Percentiles rank a stretch among this genome's conserved stretches.
Conservation (phyloP, 2,797 vertebrate species). For the Columba guinea region DNA sequence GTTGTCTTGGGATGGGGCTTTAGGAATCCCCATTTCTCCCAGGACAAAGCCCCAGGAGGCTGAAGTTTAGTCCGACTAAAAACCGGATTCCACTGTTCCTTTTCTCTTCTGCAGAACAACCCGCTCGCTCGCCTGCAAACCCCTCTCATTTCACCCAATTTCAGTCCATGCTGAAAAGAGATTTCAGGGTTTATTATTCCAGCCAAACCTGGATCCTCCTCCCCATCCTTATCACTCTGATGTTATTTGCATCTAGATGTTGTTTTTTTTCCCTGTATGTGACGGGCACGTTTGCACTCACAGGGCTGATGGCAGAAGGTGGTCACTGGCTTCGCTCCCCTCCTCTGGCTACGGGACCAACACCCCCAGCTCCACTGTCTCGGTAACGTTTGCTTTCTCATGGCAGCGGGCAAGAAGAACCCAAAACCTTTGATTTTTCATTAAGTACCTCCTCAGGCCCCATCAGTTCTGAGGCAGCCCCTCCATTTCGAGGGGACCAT, state of each 20-base stretch:
- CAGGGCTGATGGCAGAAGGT: slow-evolving; percentile 96
- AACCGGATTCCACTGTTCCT: background rate
- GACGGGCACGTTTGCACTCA: background rate
- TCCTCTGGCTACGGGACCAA: slow-evolving; percentile 99
- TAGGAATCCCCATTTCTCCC: background rate
- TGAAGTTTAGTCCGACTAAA: background rate
- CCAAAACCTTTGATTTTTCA: background rate
- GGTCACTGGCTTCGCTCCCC: slow-evolving; percentile 96
- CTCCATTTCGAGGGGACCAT: background rate
- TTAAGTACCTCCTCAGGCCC: background rate
- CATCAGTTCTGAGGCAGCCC: background rate
- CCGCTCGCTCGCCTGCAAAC: background rate
- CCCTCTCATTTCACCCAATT: background rate
- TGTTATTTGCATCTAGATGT: background rate
- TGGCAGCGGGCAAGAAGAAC: background rate
- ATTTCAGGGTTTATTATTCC: background rate
- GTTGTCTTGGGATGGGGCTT: background rate
- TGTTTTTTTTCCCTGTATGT: accelerated
- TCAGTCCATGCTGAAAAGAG: background rate
- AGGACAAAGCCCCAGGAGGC: background rate
- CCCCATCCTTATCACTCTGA: background rate
- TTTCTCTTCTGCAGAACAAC: background rate
- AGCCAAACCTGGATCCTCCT: background rate
- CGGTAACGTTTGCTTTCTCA: slow-evolving; percentile 74
- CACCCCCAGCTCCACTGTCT: slow-evolving; percentile 95